Evolutionary conservation across 2,797 vertebrate genomes (phyloP).

Genomic region (Ficedula albicollis): DNA sequence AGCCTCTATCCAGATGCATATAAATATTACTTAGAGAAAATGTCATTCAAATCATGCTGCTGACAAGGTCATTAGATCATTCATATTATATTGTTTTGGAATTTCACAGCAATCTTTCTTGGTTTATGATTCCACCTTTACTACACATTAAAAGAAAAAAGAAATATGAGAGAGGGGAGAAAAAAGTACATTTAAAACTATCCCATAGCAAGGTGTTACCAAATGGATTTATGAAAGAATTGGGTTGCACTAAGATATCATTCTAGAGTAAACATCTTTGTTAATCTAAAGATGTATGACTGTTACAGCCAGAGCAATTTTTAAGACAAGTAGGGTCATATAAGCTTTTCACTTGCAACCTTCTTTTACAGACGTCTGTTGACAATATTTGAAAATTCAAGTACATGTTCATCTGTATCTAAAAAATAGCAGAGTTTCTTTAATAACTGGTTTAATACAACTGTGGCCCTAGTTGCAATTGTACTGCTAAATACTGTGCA

Average conservation of each 20-base stretch:
- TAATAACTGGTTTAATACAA: neutral
- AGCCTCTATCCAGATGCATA: neutral
- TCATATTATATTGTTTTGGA: neutral
- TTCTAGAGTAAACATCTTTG: neutral
- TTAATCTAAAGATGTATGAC: neutral
- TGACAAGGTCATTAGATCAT: conserved; percentile 1
- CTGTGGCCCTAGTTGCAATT: neutral
- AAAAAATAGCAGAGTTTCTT: neutral
- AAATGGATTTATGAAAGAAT: neutral
- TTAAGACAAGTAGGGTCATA: neutral
- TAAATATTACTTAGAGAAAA: conserved; percentile 19
- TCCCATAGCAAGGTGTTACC: neutral
- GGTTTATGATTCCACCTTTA: neutral
- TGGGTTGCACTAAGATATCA: neutral
- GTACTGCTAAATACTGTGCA: neutral
- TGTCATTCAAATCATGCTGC: neutral
- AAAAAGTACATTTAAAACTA: neutral
- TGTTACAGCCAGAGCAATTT: neutral
- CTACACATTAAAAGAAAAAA: neutral
- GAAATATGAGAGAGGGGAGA: fast-evolving
- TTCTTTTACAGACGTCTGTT: neutral
- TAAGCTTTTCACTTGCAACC: neutral
- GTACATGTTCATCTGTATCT: neutral
- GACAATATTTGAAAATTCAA: neutral
- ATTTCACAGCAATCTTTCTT: neutral